Base-by-base conservation (phyloP, 2,797 vertebrate species). In the Poecilia wingei region DNA sequence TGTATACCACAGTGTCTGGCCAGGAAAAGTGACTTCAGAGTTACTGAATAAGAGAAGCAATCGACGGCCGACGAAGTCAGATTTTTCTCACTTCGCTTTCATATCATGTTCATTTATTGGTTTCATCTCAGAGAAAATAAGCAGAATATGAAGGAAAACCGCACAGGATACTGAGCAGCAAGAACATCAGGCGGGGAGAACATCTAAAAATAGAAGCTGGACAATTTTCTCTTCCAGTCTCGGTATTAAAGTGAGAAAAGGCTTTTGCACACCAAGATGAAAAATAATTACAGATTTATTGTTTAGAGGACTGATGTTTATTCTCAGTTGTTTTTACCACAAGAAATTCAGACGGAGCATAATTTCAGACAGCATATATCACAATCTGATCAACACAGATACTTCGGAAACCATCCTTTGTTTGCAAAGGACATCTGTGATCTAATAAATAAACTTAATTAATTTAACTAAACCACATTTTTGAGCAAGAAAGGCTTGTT, bases 211-310 rank as follows among this genome's bases (percentile, higher is more conserved):
- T 74, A 75, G 45, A 2, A 47, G 22, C 25, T 73, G 33, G 45
- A 74, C 10, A 61, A 36, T 46, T 69, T 39, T n/a, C 39, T 59
- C 46, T 70, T 18, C 51, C 39, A 25, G 22, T 72, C 43, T 77
- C n/a, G 64, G 71, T 61, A 47, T 75, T 46, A 28, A 31, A 6
- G n/a, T 3, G 68, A 6, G 69, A 87, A 69, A 82, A 59, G 43
- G n/a, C 68, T 49, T 71, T 83, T 79, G 57, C 45, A 36, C 51
- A 25, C 39, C 51, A 22, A 0, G 1, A 36, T 41, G 25, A 76
- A 70, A 79, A 72, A 33, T 59, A 78, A 82, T 82, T 80, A 64
- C 12, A 12, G 45, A 77, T 81, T 57, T 47, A 72, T 84, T 79
- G 72, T 55, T 79, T 77, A 76, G 53, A 72, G 18, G 49, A 76